Base-by-base conservation (phyloP, 1,140 invertebrate species). In the Littorina saxatilis region DNA sequence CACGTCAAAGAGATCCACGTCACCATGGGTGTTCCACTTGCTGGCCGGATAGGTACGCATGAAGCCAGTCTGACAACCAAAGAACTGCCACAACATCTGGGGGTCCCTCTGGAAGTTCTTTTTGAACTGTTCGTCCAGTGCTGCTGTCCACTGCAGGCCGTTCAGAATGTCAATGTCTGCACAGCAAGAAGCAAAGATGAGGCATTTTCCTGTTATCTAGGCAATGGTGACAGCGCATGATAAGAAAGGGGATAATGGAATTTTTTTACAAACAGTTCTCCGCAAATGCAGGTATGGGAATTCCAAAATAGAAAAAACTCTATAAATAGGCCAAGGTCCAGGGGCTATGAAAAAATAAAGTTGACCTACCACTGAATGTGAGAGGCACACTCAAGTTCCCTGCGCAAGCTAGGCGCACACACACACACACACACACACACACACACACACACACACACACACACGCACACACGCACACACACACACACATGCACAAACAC, bases 41-140 rank as follows among this genome's bases (percentile, higher is more conserved):
- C 86, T 89, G 13, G 87, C 91, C 63, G 98, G 98, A 93, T 96
- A 99, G 82, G 97, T 95, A 20, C 98, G 93, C 83, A 99, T 93
- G 86, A 99, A 96, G n/a, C 98, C 98, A 2, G 95, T 95, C 50
- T 96, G 95, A 85, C 96, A 98, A 17, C 98, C 97, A 92, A 99
- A 99, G 91, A 98, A 99, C 92, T 99, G 98, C 97, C 97, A 99
- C 0, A 96, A 95, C 11, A 99, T 92, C 0, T 96, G 96, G 2
- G 96, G 96, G 94, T 99, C 97, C 2, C 95, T 94, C 73, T 95
- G 94, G 86, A 96, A 96, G 92, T 99, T 99, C 86, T 96, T 94
- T 81, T 93, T 94, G 91, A 99, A 99, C 0, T 96, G 94, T 39
- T 96, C 93, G 90, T 98, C 97, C 40, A 99, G 92, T 7, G 93